These are phyloP conservation scores for Apis dorsata DNA, from an alignment of 1,140 invertebrate genomes.

Conservation along the genomic window DNA sequence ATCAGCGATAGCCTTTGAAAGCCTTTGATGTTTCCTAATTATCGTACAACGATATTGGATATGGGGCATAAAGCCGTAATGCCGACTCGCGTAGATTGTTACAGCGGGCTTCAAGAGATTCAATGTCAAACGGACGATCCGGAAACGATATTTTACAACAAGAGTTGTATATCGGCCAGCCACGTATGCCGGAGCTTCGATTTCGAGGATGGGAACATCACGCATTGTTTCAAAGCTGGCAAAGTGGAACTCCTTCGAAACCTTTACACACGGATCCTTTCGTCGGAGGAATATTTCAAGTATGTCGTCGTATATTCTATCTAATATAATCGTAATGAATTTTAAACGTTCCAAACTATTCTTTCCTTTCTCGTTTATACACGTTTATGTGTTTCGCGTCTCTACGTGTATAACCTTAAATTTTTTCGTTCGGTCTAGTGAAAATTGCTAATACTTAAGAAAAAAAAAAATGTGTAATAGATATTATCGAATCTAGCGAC, in stretches of 20 bases:
- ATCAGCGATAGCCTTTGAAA: slow-evolving; percentile 19
- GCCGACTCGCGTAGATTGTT: slow-evolving; percentile 78
- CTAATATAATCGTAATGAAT: no score
- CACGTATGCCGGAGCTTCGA: slow-evolving; percentile 77
- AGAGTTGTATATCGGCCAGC: slow-evolving; percentile 78
- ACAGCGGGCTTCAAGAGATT: slow-evolving; percentile 79
- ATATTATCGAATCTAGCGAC: slow-evolving; percentile 79
- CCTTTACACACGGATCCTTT: slow-evolving; percentile 76
- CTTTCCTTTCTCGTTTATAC: no score
- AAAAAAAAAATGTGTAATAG: slow-evolving; percentile 35
- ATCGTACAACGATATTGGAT: slow-evolving; percentile 29
- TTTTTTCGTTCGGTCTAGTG: no score
- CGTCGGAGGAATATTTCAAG: slow-evolving; percentile 83
- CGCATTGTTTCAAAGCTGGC: slow-evolving; percentile 74
- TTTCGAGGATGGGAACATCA: slow-evolving; percentile 73
- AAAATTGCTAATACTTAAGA: no score
- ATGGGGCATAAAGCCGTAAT: no score
- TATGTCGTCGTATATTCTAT: slow-evolving; percentile 64
- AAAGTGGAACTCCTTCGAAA: slow-evolving; percentile 69
- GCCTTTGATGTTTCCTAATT: slow-evolving; percentile 27
- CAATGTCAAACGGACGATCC: slow-evolving; percentile 73
- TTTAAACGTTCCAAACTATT: no score
- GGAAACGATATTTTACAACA: slow-evolving; percentile 78
- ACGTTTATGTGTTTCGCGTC: no score
- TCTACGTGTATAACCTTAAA: no score